Evolutionary conservation across 2,888 invertebrate genomes (phyloP).

Genomic region (Deilephila porcellus): DNA sequence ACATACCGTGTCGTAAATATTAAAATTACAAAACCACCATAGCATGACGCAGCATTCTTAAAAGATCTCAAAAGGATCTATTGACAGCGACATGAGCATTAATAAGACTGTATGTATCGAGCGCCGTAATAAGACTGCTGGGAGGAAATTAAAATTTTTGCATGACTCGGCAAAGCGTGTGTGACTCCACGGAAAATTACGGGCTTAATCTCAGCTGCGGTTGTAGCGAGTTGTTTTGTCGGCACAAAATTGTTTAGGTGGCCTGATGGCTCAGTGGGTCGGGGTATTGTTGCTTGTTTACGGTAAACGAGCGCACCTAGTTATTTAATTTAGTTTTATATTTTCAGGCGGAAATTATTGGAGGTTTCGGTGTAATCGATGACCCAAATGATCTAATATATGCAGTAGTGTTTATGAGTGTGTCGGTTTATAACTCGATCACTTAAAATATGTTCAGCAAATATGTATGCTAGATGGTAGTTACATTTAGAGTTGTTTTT

Average conservation of each 20-base stretch:
- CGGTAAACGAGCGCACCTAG: too few relatives aligned
- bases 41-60: background rate
- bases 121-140: conserved; percentile 12
- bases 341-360: too few relatives aligned
- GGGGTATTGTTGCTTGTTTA: background rate
- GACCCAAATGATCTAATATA: too few relatives aligned
- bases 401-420: too few relatives aligned
- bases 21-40: background rate
- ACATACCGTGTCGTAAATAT: background rate
- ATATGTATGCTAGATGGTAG: too few relatives aligned
- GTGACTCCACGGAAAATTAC: conserved; percentile 27
- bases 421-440: too few relatives aligned
- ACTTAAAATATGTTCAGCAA: too few relatives aligned
- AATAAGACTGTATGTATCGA: conserved; percentile 25
- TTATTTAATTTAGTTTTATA: too few relatives aligned
- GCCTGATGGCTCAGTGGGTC: background rate
- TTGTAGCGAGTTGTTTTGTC: background rate
- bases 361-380: too few relatives aligned
- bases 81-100: background rate
- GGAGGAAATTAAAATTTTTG: conserved; percentile 38
- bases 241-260: conserved; percentile 11
- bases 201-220: conserved; percentile 27
- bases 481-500: too few relatives aligned
- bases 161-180: conserved; percentile 34
- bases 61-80: conserved; percentile 2